These are phyloP conservation scores for Myotis planiceps DNA, from an alignment of 2,797 vertebrate genomes.

Conservation along the genomic window DNA sequence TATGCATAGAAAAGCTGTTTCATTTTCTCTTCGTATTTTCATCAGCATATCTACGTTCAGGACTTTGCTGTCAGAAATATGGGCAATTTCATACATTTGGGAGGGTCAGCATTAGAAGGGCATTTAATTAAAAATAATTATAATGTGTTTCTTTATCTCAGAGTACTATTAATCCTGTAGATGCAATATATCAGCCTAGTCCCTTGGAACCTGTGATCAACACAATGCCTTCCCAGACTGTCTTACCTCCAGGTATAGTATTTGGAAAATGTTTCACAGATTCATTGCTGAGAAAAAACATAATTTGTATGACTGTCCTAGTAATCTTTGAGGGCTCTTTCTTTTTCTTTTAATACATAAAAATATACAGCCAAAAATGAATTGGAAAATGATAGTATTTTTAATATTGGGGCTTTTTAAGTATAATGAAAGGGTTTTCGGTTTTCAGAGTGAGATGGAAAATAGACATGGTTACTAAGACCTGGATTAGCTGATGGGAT, in stretches of 20 bases:
- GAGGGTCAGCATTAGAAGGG: constrained; percentile 6
- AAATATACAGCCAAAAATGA: background rate
- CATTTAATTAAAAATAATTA: constrained; percentile 60
- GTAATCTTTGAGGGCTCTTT: background rate
- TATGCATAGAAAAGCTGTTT: constrained; percentile 32
- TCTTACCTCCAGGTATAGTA: constrained; percentile 93
- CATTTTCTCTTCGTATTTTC: constrained; percentile 59
- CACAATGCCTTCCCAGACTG: constrained; percentile 97
- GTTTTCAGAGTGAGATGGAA: constrained; percentile 18
- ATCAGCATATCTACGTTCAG: constrained; percentile 73
- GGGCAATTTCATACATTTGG: constrained; percentile 69
- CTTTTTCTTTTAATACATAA: background rate
- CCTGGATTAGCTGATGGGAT: background rate
- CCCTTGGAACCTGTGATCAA: constrained; percentile 93
- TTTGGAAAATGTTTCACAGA: background rate
- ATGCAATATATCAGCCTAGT: constrained; percentile 95
- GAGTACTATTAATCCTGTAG: constrained; percentile 99
- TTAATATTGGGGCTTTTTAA: constrained; percentile 17
- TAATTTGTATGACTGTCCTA: background rate
- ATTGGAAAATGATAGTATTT: background rate
- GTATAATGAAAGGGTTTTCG: background rate
- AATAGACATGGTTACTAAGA: background rate
- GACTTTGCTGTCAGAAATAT: constrained; percentile 76
- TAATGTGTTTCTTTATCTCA: constrained; percentile 83
- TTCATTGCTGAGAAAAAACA: background rate